Base-by-base conservation (phyloP, 2,797 vertebrate genomes). In the Acrocephalus scirpaceus region DNA sequence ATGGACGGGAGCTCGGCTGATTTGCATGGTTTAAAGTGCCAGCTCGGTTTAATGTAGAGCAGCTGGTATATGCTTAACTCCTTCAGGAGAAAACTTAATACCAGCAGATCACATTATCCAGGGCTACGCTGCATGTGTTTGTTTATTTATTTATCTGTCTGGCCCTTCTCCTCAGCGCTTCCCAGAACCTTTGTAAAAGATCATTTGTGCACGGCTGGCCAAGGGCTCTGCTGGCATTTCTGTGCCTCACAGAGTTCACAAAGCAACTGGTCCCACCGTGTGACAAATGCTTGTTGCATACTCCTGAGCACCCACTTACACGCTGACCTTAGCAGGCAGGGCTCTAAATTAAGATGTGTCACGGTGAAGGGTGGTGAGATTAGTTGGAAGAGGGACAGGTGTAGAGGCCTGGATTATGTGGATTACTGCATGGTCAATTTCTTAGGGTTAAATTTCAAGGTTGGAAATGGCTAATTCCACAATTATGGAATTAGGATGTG, bases 1-100 rank as follows among this genome's bases (percentile, higher is more conserved):
- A 91, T 40, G 97, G 95, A 75, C 11, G 54, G 72, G 56, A 95
- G 97, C 97, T 96, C 89, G 42, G 16, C n/a, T 97, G 48, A 96
- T 96, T 97, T 96, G 94, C 96, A 94, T 86, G 86, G 81, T 96
- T 94, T 65, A 27, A 97, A 97, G 97, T 96, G 97, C 96, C 97
- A 98, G 85, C 95, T 97, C 95, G 50, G 95, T 97, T 97, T 97
- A 97, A 97, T 94, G 88, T 71, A 71, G 94, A 97, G 94, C 97
- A 97, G 96, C 97, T 97, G 95, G 94, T 95, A 73, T 79, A 89
- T 54, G 2, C 88, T 93, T 96, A 96, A 96, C 87, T 96, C 92
- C 91, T 95, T 87, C 82, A 94, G 93, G 94, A 95, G 90, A 96
- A 97, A 95, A 94, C 95, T 85, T 95, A 96, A 96, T 95, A 75